A percentile compares a stretch with the other conserved stretches of the same genome.
Conservation (phyloP, 1,140 invertebrate genomes). For the Anastrepha ludens region DNA sequence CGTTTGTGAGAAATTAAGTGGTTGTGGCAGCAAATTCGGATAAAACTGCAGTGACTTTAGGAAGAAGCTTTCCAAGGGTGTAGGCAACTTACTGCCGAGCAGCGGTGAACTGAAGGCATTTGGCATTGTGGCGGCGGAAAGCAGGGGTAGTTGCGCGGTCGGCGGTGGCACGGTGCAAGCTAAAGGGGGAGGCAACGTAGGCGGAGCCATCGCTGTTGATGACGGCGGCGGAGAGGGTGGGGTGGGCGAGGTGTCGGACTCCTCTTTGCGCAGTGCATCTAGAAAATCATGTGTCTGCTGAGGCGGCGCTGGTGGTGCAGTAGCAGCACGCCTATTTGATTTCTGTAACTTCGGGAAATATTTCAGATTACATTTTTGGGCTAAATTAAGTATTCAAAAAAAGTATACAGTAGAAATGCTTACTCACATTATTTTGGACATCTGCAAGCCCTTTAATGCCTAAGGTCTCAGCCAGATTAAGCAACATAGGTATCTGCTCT, state of each 20-base stretch:
- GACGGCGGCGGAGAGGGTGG: constrained; percentile 53
- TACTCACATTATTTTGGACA: constrained; percentile 80
- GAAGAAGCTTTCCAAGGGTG: constrained; percentile 71
- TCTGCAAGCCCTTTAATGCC: constrained; percentile 91
- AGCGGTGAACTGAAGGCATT: constrained; percentile 55
- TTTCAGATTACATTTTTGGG: background rate
- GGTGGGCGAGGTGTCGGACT: constrained; percentile 37
- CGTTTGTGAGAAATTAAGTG: constrained; percentile 72
- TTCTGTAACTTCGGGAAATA: constrained; percentile 56
- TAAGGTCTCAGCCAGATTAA: constrained; percentile 88
- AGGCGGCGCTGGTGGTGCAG: background rate
- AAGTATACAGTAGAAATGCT: background rate
- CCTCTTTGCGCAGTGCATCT: constrained; percentile 24
- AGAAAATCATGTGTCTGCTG: background rate
- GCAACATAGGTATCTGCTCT: constrained; percentile 85
- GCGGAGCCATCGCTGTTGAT: background rate
- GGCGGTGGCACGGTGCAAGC: background rate
- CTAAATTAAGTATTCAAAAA: background rate
- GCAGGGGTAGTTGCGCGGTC: background rate
- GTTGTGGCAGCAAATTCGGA: constrained; percentile 70
- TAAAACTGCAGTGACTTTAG: constrained; percentile 72
- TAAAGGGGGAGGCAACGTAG: constrained; percentile 8
- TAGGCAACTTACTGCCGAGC: constrained; percentile 64
- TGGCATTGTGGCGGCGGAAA: background rate
- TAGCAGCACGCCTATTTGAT: constrained; percentile 23